Evolutionary conservation across 2,797 vertebrate genomes (phyloP).

Genomic region (Pseudomugil tenellus): DNA sequence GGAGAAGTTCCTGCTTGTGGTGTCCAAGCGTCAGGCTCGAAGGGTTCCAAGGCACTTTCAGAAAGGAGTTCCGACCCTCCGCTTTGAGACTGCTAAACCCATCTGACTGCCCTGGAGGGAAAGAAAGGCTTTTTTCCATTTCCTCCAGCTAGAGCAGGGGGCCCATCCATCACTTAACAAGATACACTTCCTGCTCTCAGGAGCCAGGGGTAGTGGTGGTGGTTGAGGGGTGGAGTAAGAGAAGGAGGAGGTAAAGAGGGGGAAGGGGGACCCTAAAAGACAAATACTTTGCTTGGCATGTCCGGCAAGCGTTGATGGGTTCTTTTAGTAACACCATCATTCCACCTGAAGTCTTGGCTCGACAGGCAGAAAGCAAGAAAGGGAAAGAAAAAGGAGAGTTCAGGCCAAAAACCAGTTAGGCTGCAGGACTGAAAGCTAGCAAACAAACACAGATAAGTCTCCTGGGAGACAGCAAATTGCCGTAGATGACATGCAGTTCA

Average conservation of each 20-base stretch:
- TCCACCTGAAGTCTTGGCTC: slow-evolving; percentile 84
- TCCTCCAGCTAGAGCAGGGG: slow-evolving; percentile 83
- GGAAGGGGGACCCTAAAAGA: slow-evolving; percentile 82
- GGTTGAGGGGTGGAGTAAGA: slow-evolving; percentile 3
- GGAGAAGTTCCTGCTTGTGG: slow-evolving; percentile 42
- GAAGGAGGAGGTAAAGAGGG: slow-evolving; percentile 29
- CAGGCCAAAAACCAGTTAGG: slow-evolving; percentile 37
- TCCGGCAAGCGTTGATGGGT: slow-evolving; percentile 83
- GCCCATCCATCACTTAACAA: slow-evolving; percentile 90
- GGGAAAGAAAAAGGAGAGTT: slow-evolving; percentile 7
- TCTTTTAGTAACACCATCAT: slow-evolving; percentile 84
- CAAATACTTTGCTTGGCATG: slow-evolving; percentile 89
- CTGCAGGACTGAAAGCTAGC: slow-evolving; percentile 39
- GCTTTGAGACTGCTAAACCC: slow-evolving; percentile 80
- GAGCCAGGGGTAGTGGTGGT: slow-evolving; percentile 78
- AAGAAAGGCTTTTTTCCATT: slow-evolving; percentile 69
- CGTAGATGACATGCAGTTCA: neutral
- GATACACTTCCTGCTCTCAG: slow-evolving; percentile 94
- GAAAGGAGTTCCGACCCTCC: slow-evolving; percentile 63
- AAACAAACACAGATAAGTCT: slow-evolving; percentile 59
- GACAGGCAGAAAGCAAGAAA: slow-evolving; percentile 32
- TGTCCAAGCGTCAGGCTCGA: slow-evolving; percentile 55
- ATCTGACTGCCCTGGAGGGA: slow-evolving; percentile 79
- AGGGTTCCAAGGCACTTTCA: slow-evolving; percentile 55
- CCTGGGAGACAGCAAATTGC: slow-evolving; percentile 37